Conservation (phyloP, 1,140 invertebrate genomes). For the Aphis craccivora region DNA sequence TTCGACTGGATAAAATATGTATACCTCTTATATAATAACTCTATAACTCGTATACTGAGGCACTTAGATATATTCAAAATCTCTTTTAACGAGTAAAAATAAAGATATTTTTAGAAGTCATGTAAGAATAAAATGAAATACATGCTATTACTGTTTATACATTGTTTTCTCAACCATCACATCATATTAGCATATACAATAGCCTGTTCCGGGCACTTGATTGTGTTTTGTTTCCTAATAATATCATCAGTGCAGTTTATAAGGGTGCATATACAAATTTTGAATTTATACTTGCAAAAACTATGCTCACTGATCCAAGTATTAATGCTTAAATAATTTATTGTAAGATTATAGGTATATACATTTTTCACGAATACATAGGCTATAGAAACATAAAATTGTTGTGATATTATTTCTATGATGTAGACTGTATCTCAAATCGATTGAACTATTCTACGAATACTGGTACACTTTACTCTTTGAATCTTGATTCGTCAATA, state of each 20-base stretch:
- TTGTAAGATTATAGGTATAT: not conserved
- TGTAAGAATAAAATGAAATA: not conserved
- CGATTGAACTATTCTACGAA: not conserved
- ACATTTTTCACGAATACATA: not conserved
- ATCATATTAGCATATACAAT: constrained; percentile 5
- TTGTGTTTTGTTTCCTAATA: constrained; percentile 1
- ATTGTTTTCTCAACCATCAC: constrained; percentile 19
- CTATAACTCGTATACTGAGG: not conserved
- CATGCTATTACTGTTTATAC: not conserved
- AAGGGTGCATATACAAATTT: not conserved
- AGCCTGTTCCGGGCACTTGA: not conserved
- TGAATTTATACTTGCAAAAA: not conserved
- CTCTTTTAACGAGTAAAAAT: constrained; percentile 8
- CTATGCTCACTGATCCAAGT: not conserved
- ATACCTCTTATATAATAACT: too few relatives aligned
- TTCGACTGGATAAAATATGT: not conserved
- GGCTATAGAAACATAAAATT: not conserved
- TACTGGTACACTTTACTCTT: not conserved
- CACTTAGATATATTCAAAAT: not conserved
- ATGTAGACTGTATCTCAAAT: not conserved
- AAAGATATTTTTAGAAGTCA: not conserved
- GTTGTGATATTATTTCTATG: not conserved
- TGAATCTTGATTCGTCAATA: not conserved
- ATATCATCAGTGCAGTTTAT: not conserved
- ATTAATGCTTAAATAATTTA: not conserved